Evolutionary conservation across 2,888 invertebrate species (phyloP), one percentile per base, ranked within the genome.

Genomic region (Orthonevra nobilis): DNA sequence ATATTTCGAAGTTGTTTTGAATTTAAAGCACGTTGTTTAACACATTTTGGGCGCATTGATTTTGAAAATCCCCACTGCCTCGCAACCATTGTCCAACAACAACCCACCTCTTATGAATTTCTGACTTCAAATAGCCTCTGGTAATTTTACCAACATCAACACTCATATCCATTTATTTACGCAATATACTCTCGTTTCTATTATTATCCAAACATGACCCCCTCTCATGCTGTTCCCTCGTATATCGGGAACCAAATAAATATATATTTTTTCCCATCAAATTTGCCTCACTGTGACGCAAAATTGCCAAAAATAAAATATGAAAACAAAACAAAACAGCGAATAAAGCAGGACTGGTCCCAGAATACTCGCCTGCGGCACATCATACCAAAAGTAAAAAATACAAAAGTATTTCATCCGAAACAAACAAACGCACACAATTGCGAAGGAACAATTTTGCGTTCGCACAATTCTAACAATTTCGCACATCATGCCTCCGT

Each of bases 141-240:
- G 75, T 32, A 52, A 44, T 69, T 56, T 63, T 56, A 30, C n/a
- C 26, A 63, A 75, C 69, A 69, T 69, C 61, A 32, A 69, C 75
- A 69, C 69, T 48, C 69, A 69, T 69, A 69, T 75, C 56, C 69
- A 69, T 69, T 75, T 70, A 77, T 77, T 63, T 70, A 58, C 23
- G 9, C 38, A 70, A 63, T 58, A 50, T 38, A 32, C 32, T 64
- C 63, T 30, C 36, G 28, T 60, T 46, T 19, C 52, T 48, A 42
- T 77, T 58, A 77, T 77, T 77, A 70, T 64, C 58, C 70, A 44
- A 44, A 20, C 48, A 69, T 50, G 58, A n/a, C 23, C 3, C 5
- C 5, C 28, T 54, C 58, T 19, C 30, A 23, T 58, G 4, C 50
- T 9, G n/a, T 46, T 10, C 30, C 38, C 17, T n/a, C 7, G 4